Percentiles rank a stretch among this genome's conserved stretches.
These are phyloP conservation scores for Peromyscus melanophrys DNA, from an alignment of 2,797 vertebrate species.

Conservation along the genomic window DNA sequence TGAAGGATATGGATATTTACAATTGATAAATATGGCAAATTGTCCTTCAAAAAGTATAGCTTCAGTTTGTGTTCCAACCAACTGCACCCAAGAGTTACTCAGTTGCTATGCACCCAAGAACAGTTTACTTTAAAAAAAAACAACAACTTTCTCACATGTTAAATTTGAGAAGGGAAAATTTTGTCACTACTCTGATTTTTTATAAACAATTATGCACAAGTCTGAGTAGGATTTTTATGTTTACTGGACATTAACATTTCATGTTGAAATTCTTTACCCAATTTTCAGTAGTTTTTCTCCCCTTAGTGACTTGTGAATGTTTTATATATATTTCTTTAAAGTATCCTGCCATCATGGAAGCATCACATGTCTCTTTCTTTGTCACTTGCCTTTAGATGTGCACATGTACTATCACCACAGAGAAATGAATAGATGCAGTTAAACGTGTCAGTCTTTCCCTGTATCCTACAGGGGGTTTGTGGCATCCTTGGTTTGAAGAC, in stretches of 20 bases:
- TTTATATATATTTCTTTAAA: neutral
- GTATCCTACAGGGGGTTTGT: constrained; percentile 2
- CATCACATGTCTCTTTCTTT: constrained; percentile 12
- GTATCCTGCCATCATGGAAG: neutral
- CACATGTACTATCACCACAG: constrained; percentile 18
- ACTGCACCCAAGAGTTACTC: neutral
- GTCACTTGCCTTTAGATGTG: constrained; percentile 34
- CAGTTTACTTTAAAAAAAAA: neutral
- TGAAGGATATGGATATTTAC: constrained; percentile 17
- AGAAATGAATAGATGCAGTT: constrained; percentile 55
- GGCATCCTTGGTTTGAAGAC: neutral
- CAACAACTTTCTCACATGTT: neutral
- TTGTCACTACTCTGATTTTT: constrained; percentile 26
- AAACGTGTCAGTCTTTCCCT: constrained; percentile 22
- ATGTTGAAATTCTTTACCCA: neutral
- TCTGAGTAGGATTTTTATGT: constrained; percentile 39
- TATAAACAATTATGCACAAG: constrained; percentile 34
- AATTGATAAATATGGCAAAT: constrained; percentile 62
- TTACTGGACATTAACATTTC: neutral
- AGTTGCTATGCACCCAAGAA: neutral
- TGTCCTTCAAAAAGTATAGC: neutral
- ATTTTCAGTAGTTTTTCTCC: neutral
- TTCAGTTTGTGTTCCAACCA: neutral
- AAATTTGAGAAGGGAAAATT: neutral
- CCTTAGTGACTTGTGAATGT: neutral